Evolutionary conservation across 2,797 vertebrate genomes (phyloP).

Genomic region (Falco novaeseelandiae): DNA sequence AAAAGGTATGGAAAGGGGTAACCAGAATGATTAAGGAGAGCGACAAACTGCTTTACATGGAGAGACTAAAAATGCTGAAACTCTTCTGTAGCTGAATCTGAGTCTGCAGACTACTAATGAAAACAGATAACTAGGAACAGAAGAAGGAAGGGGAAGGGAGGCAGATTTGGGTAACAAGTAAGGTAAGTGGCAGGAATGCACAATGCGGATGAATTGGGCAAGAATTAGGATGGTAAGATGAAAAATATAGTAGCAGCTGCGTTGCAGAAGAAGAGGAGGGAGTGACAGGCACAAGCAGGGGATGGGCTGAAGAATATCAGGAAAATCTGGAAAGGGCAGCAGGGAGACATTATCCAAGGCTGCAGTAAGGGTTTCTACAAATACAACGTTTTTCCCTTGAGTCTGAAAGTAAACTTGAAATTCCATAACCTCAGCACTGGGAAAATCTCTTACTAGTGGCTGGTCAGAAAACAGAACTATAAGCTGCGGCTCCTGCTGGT

Average conservation of each 20-base stretch:
- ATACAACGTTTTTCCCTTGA: not conserved
- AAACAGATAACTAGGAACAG: not conserved
- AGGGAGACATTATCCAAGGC: not conserved
- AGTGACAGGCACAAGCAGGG: not conserved
- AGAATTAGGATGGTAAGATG: not conserved
- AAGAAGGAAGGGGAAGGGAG: not conserved
- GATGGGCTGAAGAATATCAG: not conserved
- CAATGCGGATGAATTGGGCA: not conserved
- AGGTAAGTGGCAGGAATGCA: not conserved
- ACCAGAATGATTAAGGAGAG: not conserved
- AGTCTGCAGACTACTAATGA: not conserved
- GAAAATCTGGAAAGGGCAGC: not conserved
- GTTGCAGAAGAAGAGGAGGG: not conserved
- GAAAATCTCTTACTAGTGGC: not conserved
- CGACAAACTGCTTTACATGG: not conserved
- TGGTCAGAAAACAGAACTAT: not conserved
- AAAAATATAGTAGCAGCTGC: not conserved
- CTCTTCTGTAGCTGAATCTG: not conserved
- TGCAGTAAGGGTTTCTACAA: not conserved
- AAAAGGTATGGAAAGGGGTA: not conserved
- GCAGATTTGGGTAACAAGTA: not conserved
- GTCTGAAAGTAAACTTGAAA: not conserved
- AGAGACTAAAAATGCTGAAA: not conserved
- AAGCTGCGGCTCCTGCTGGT: not conserved
- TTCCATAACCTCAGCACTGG: not conserved